These are phyloP conservation scores for Drosophila prolongata DNA, from an alignment of 2,888 invertebrate species.

Conservation along the genomic window DNA sequence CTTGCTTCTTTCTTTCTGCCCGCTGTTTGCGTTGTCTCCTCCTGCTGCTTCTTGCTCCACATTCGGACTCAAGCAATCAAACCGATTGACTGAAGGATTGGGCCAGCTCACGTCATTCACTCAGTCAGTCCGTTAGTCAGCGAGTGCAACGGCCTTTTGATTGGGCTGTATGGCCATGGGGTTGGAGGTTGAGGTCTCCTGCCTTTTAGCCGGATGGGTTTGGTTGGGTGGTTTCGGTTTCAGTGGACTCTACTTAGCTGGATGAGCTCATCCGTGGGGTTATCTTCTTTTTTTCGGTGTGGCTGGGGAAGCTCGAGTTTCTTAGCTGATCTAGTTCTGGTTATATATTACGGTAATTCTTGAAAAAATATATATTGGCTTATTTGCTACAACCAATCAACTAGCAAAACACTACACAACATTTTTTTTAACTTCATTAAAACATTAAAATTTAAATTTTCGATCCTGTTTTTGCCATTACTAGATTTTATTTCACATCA, in stretches of 20 bases:
- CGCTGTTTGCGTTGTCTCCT: slow-evolving; percentile 27
- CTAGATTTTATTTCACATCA: no score
- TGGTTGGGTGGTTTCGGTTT: slow-evolving; percentile 18
- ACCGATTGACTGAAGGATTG: slow-evolving; percentile 32
- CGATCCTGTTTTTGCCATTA: no score
- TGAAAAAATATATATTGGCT: background rate
- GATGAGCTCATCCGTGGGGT: slow-evolving; percentile 33
- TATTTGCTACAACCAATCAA: no score
- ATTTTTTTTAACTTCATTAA: no score
- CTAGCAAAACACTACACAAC: no score
- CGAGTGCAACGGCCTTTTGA: slow-evolving; percentile 61
- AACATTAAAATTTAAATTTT: no score
- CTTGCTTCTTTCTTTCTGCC: slow-evolving; percentile 8
- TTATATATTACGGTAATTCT: background rate
- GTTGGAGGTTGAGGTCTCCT: slow-evolving; percentile 1
- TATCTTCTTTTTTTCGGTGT: slow-evolving; percentile 12
- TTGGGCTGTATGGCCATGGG: slow-evolving; percentile 19
- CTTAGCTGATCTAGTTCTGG: background rate
- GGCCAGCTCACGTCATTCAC: slow-evolving; percentile 54
- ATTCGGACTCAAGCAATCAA: slow-evolving; percentile 52
- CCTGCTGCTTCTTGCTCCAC: slow-evolving; percentile 38
- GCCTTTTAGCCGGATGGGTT: background rate
- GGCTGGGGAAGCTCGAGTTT: background rate
- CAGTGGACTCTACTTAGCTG: slow-evolving; percentile 25
- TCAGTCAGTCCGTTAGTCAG: slow-evolving; percentile 33